Conservation (phyloP, 2,113 vertebrate genomes). For the Charina bottae region DNA sequence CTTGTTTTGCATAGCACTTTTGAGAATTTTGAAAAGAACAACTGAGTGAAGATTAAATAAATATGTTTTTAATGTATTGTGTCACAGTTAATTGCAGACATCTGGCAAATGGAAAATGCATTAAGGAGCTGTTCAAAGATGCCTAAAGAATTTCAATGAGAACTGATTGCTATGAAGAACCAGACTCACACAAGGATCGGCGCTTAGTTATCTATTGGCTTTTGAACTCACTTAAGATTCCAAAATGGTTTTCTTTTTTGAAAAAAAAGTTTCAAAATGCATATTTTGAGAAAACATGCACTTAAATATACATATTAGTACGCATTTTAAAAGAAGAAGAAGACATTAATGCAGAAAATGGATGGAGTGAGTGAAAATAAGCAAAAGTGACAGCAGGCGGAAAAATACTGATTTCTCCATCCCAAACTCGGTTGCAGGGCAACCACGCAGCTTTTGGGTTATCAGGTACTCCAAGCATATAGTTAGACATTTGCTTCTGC, state of each 20-base stretch:
- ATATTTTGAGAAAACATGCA: background rate
- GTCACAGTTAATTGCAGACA: constrained; percentile 64
- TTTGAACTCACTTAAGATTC: background rate
- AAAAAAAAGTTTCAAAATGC: background rate
- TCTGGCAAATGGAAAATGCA: constrained; percentile 55
- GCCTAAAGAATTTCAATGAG: background rate
- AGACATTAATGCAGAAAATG: background rate
- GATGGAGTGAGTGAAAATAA: background rate
- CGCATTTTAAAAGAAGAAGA: background rate
- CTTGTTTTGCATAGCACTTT: constrained; percentile 5
- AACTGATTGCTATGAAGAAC: background rate
- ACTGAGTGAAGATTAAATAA: background rate
- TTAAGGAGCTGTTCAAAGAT: constrained; percentile 13
- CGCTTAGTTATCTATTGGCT: background rate
- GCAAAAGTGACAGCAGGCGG: background rate
- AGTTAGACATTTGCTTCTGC: constrained; percentile 24
- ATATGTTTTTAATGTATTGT: constrained; percentile 8
- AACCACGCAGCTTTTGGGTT: constrained; percentile 52
- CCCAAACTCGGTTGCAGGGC: background rate
- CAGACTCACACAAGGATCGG: background rate
- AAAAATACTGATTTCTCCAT: background rate
- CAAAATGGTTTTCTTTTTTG: background rate
- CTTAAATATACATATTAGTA: background rate
- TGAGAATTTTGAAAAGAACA: background rate
- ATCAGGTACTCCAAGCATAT: constrained; percentile 47